Evolutionary conservation across 2,888 invertebrate species (phyloP), one percentile per base, ranked within the genome.

Genomic region (Gastrophysa polygoni): DNA sequence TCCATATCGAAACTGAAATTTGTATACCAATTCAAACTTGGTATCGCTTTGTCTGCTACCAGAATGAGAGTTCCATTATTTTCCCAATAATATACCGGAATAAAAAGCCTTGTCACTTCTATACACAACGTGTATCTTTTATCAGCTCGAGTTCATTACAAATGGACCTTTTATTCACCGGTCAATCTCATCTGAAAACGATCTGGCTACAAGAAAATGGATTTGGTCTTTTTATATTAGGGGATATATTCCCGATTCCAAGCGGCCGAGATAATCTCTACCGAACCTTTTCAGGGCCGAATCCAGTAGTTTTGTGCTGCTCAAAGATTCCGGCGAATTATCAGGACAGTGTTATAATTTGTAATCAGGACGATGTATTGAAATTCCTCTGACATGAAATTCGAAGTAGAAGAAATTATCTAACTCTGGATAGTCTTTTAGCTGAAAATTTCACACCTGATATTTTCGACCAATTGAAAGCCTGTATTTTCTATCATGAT

Each of bases 161-260:
- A 81, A 80, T 81, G 80, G 80, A 76, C 73, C 80, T 79, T 78
- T 80, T 81, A 79, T 80, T 76, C 78, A 75, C 77, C 74, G 79
- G 80, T 80, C 80, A 80, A 80, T 80, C 80, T 80, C 79, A 75
- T 78, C 78, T 77, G 79, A 78, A 79, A 80, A 77, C 79, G 78
- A 80, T 79, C 78, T 75, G 68, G 77, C 77, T 76, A 77, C 75
- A 76, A 77, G 77, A 76, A 59, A 76, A 76, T 76, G 75, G 76
- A 77, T 77, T 76, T 77, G 70, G 75, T 74, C 75, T 73, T 75
- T 75, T 75, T 73, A 65, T 59, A 52, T 60, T 47, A 58, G 56
- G 47, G 55, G 64, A 68, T 73, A 72, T 74, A 72, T 73, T 68
- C 70, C 69, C 70, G 62, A 63, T 69, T 71, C 71, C 59, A 59